phyloP scores from a whole-genome alignment of 2,888 invertebrate genomes.

The Brachyptera risi region DNA sequence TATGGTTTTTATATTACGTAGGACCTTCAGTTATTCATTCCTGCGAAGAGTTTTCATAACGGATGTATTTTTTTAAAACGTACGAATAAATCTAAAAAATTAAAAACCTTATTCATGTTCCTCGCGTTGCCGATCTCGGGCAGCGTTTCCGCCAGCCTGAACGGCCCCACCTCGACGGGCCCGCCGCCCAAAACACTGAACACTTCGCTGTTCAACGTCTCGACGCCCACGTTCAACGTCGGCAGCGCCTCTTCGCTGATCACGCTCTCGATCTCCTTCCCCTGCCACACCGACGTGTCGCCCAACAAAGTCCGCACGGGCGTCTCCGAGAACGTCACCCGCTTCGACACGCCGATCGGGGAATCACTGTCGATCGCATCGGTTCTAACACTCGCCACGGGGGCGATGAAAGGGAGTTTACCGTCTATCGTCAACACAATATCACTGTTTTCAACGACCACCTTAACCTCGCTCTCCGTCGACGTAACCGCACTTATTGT shows the following conservation, averaged over 20 bases:
- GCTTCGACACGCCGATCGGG: not conserved
- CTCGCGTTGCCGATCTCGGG: slow-evolving; percentile 58
- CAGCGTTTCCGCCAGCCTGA: slow-evolving; percentile 19
- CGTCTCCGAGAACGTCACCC: slow-evolving; percentile 7
- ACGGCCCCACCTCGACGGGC: slow-evolving; percentile 18
- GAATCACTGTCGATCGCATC: too few relatives aligned
- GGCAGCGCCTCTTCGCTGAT: not conserved
- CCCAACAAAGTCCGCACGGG: not conserved
- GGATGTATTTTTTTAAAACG: too few relatives aligned
- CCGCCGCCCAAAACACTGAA: too few relatives aligned
- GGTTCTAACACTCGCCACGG: too few relatives aligned
- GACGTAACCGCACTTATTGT: too few relatives aligned
- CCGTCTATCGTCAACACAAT: not conserved
- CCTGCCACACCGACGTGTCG: not conserved
- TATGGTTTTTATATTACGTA: too few relatives aligned
- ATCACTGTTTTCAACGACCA: not conserved
- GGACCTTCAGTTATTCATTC: too few relatives aligned
- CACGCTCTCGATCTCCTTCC: not conserved
- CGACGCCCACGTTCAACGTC: not conserved
- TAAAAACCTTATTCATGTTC: slow-evolving; percentile 84
- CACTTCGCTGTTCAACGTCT: not conserved
- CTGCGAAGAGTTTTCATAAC: too few relatives aligned
- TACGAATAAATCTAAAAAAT: too few relatives aligned
- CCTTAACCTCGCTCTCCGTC: too few relatives aligned
- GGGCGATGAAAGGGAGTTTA: not conserved